These are phyloP conservation scores for Chrysemys picta DNA, from an alignment of 2,113 vertebrate species.

Conservation along the genomic window DNA sequence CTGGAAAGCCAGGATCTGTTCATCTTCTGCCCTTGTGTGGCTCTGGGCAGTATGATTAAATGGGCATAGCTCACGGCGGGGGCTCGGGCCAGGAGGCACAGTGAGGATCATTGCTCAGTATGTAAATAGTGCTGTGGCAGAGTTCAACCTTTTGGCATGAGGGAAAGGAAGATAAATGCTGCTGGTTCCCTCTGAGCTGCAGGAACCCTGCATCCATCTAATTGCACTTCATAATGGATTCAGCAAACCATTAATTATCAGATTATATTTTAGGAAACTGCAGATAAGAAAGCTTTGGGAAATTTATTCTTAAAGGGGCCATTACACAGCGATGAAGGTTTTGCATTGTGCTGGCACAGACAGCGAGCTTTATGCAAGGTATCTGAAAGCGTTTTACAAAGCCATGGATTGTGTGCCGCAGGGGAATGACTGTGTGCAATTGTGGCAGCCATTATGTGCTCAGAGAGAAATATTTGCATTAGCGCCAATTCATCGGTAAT, in stretches of 20 bases:
- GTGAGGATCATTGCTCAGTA: not conserved
- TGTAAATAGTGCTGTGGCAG: not conserved
- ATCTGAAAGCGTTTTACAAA: not conserved
- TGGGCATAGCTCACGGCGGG: accelerated
- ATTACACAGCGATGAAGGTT: not conserved
- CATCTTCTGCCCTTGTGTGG: accelerated
- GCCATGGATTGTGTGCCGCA: accelerated
- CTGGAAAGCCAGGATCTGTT: not conserved
- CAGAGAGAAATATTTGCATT: not conserved
- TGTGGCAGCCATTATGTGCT: accelerated
- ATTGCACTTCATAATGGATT: conserved; percentile 76
- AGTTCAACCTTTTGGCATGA: conserved; percentile 32
- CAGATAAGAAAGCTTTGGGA: conserved; percentile 59
- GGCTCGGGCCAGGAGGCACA: accelerated
- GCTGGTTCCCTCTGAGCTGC: conserved; percentile 51
- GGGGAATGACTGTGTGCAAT: accelerated
- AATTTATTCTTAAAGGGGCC: conserved; percentile 47
- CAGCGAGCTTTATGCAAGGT: not conserved
- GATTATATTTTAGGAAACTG: conserved; percentile 69
- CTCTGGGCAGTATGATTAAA: not conserved
- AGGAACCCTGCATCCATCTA: conserved; percentile 68
- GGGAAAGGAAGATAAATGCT: conserved; percentile 73
- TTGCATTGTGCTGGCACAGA: not conserved
- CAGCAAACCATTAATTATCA: conserved; percentile 79
- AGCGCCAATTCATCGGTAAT: accelerated